Evolutionary conservation across 2,797 vertebrate species (phyloP).

Genomic region (Intellagama lesueurii): DNA sequence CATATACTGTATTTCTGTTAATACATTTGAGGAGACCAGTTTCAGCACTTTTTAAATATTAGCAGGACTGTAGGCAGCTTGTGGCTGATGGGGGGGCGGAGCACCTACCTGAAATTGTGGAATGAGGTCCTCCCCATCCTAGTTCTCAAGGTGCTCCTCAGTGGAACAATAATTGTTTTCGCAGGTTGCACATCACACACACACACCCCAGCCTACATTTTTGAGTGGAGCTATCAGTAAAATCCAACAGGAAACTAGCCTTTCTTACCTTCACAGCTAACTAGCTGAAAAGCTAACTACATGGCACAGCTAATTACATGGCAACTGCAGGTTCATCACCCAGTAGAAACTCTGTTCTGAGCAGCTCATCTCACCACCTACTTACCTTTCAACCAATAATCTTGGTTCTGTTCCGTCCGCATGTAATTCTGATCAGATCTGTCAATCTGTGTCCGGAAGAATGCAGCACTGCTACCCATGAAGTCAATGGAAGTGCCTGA

Average conservation of each 20-base stretch:
- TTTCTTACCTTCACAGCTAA: not conserved
- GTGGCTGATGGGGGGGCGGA: no score
- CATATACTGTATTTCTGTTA: no score
- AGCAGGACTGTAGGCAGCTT: no score
- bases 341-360: not conserved
- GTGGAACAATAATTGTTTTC: no score
- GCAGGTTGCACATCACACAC: no score
- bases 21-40: no score
- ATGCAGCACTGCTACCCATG: slow-evolving; percentile 86
- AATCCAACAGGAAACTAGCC: not conserved
- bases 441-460: slow-evolving; percentile 82
- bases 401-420: slow-evolving; percentile 86
- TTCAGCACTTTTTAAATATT: no score
- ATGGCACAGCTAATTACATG: no score
- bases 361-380: rapidly evolving
- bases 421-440: slow-evolving; percentile 81
- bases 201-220: not conserved
- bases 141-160: no score
- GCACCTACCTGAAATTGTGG: no score
- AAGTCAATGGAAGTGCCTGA: slow-evolving; percentile 88
- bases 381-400: slow-evolving; percentile 88
- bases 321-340: not conserved
- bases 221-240: not conserved
- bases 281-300: not conserved
- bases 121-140: no score